These are phyloP conservation scores for Psylliodes chrysocephalus DNA, from an alignment of 2,888 invertebrate species.

Conservation along the genomic window DNA sequence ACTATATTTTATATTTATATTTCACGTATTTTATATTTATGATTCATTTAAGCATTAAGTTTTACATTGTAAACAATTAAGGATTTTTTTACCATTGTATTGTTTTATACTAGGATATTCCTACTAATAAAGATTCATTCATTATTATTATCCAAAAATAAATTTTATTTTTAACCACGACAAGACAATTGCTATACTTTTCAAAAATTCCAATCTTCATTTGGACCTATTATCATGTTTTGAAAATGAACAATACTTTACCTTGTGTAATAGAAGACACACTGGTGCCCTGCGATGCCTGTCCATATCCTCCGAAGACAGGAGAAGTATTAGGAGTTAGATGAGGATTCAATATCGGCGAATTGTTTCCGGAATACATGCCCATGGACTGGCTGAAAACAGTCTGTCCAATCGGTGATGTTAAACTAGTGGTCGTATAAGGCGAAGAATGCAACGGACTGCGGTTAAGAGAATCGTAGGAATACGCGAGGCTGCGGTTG, in stretches of 20 bases:
- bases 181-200: too few species aligned
- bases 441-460: slow-evolving; percentile 54
- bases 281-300: slow-evolving; percentile 56
- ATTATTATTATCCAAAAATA: too few species aligned
- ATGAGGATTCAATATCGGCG: slow-evolving; percentile 57
- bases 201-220: too few species aligned
- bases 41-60: too few species aligned
- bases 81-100: too few species aligned
- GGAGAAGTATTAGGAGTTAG: slow-evolving; percentile 57
- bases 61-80: too few species aligned
- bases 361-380: slow-evolving; percentile 55
- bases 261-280: slow-evolving; percentile 71
- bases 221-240: too few species aligned
- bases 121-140: too few species aligned
- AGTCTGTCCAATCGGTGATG: slow-evolving; percentile 56
- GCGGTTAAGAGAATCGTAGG: slow-evolving; percentile 38
- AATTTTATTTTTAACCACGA: too few species aligned
- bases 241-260: slow-evolving; percentile 49
- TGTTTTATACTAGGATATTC: too few species aligned
- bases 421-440: slow-evolving; percentile 57
- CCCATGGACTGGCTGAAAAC: slow-evolving; percentile 52
- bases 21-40: too few species aligned
- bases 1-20: too few species aligned
- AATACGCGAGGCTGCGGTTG: slow-evolving; percentile 45
- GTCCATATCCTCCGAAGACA: slow-evolving; percentile 56